Evolutionary conservation across 2,888 invertebrate species (phyloP), one percentile per base, ranked within the genome.

Genomic region (Luperina nickerlii): DNA sequence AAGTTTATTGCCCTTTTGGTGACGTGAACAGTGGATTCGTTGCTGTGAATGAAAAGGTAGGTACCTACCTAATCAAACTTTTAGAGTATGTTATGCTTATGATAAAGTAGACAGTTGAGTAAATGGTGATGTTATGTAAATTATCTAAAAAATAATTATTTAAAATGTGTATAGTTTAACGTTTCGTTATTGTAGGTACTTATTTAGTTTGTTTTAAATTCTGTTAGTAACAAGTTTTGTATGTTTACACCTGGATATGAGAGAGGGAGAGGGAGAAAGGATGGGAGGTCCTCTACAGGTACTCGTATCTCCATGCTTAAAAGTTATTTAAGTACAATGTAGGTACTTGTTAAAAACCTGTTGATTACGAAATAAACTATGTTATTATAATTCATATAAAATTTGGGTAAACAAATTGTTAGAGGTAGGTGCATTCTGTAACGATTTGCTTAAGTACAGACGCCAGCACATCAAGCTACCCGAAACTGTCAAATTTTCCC

Each of bases 1-100:
- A 92, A 87, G 94, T 97, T 24, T 96, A 93, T 78, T 95, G 96
- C 71, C 96, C 96, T 2, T 91, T 91, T 60, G 96, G 96, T 57
- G 92, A 96, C 74, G 89, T 94, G 54, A 71, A 87, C 4, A 94
- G 94, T 85, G 97, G 96, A 51, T 94, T 95, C 81, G 92, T 95
- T 0, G 94, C 93, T 38, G 76, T 95, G 11, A 93, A 93, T 87
- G 83, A 89, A 27, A 93, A 93, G 92, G 96, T 95, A 88, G 4
- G 82, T 60, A n/a, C n/a, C 42, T 42, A 42, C 11, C 13, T 45
- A 48, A 13, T 6, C 83, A 77, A 54, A 4, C 3, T 24, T 42
- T 27, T 62, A 38, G 38, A 32, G 32, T 32, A 32, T 32, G n/a
- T 32, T n/a, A 9, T n/a, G n/a, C n/a, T n/a, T n/a, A 1, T 0